These are phyloP conservation scores for Poecilia picta DNA, from an alignment of 2,797 vertebrate species.

Conservation along the genomic window DNA sequence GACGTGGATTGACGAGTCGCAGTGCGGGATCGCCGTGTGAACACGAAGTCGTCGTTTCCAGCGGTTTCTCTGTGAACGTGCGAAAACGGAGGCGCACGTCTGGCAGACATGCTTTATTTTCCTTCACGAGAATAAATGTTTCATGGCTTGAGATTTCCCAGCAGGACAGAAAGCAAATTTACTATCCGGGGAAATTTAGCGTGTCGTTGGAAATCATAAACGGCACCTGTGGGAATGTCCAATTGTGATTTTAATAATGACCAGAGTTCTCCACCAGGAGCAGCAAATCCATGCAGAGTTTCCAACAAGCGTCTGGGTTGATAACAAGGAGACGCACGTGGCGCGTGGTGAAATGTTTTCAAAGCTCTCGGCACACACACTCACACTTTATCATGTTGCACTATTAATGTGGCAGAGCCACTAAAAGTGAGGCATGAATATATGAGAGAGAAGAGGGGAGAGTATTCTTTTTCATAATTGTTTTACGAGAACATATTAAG, in stretches of 20 bases:
- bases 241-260: conserved; percentile 2
- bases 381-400: neutral
- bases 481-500: neutral
- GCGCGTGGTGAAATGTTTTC: neutral
- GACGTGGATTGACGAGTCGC: conserved; percentile 16
- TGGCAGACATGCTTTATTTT: neutral
- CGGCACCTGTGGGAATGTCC: neutral
- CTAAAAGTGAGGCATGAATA: neutral
- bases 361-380: neutral
- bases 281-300: neutral
- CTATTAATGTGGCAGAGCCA: neutral
- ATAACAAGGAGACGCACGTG: neutral
- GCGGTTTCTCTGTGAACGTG: neutral
- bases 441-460: neutral
- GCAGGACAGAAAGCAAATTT: neutral
- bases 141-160: neutral
- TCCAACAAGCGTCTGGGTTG: neutral
- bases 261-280: neutral
- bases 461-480: neutral
- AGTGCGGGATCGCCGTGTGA: conserved; percentile 35
- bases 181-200: neutral
- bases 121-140: neutral
- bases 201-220: neutral
- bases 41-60: neutral
- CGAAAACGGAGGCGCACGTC: neutral